Conservation (phyloP, 2,797 vertebrate species). For the Liparis tanakae region DNA sequence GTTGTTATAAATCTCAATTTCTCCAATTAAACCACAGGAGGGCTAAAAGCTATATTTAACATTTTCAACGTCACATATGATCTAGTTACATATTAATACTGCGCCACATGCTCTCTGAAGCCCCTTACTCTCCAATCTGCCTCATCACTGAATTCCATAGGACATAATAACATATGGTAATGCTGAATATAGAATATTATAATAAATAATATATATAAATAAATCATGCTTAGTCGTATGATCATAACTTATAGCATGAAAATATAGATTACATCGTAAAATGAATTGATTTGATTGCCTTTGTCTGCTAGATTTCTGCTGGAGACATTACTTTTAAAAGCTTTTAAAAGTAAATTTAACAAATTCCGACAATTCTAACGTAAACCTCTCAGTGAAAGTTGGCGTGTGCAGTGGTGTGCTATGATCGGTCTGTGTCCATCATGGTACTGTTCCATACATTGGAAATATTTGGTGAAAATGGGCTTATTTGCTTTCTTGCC, state of each 20-base stretch:
- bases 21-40: constrained; percentile 1
- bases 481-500: background rate
- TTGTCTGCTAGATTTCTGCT: background rate
- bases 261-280: background rate
- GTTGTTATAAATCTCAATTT: constrained; percentile 21
- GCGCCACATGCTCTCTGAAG: constrained; percentile 17
- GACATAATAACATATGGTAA: constrained; percentile 82
- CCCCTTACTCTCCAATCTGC: constrained; percentile 29
- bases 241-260: constrained; percentile 34
- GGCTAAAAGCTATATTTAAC: constrained; percentile 10
- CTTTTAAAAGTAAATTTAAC: background rate
- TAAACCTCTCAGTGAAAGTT: background rate
- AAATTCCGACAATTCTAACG: background rate
- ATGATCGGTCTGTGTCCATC: background rate
- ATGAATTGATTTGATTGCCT: background rate
- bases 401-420: background rate
- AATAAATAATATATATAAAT: too few species aligned
- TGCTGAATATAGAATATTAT: constrained; percentile 82
- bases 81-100: background rate
- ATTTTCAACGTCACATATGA: constrained; percentile 13
- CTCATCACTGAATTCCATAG: constrained; percentile 60
- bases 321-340: constrained; percentile 15
- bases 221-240: constrained; percentile 10
- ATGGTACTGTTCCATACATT: background rate
- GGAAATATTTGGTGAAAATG: background rate